Conservation (phyloP, 2,797 vertebrate species). For the Jordanella pulchra region DNA sequence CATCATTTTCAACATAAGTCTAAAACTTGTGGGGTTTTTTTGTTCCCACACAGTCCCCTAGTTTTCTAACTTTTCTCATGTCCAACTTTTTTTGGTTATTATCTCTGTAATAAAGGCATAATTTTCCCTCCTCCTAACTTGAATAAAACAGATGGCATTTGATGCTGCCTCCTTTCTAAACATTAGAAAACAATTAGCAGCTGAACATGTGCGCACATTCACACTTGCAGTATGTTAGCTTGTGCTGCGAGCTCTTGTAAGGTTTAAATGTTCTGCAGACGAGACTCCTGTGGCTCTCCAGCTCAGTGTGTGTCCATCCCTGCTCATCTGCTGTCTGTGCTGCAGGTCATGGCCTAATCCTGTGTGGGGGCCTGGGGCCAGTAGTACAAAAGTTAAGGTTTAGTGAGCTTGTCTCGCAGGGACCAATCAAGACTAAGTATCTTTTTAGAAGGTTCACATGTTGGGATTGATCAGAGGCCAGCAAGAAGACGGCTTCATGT, state of each 20-base stretch:
- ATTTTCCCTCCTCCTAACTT: constrained; percentile 11
- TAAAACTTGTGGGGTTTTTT: constrained; percentile 8
- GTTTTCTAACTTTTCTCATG: constrained; percentile 8
- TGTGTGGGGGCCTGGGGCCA: constrained; percentile 47
- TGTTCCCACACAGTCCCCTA: background rate
- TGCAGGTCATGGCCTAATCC: constrained; percentile 69
- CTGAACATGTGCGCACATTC: constrained; percentile 57
- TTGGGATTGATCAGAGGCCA: constrained; percentile 26
- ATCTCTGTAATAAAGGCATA: constrained; percentile 33
- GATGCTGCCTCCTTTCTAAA: constrained; percentile 40
- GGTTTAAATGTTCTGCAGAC: constrained; percentile 68
- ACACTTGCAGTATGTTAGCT: constrained; percentile 40
- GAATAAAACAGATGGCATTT: constrained; percentile 43
- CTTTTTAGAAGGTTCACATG: constrained; percentile 33
- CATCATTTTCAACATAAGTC: background rate
- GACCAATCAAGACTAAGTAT: constrained; percentile 70
- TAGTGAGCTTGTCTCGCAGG: constrained; percentile 59
- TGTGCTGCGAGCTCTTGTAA: constrained; percentile 51
- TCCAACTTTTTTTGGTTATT: constrained; percentile 19
- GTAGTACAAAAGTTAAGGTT: constrained; percentile 57
- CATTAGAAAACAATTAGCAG: constrained; percentile 50
- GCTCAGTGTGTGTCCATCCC: constrained; percentile 70
- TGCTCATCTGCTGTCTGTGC: constrained; percentile 66
- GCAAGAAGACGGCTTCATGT: constrained; percentile 18
- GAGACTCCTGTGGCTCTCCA: constrained; percentile 62